Evolutionary conservation across 92 coral and sea anemone species (phyloP), one percentile per base, ranked within the genome.

Genomic region (Zoanthus solanderi): DNA sequence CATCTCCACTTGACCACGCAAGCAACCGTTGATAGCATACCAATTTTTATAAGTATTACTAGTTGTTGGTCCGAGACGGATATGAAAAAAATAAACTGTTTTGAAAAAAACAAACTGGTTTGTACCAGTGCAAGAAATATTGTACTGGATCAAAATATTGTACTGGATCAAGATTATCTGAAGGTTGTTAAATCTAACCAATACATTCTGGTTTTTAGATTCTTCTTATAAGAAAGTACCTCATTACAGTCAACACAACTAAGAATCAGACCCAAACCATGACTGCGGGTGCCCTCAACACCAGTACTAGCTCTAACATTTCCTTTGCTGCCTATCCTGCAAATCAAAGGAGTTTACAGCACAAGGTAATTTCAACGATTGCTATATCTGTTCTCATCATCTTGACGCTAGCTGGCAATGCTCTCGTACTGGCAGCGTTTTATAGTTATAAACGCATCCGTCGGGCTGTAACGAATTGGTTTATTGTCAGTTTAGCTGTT

Each of bases 381-480:
- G 98, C 98, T 10, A 89, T 90, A 45, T 90, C 90, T 44, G 92
- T 87, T 37, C 94, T 97, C 18, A 97, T 97, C 44, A 79, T 94
- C 56, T 85, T 97, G 68, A 78, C 99, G 54, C 85, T 97, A 63
- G 90, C 92, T 13, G 99, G 99, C 60, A 97, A 97, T 87, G 87
- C 89, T 15, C 94, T 94, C 17, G 98, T 97, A 74, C 92, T 97
- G 47, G 94, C 92, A 1, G 95, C 98, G 32, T 97, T 97, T 86
- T 93, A 96, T 52, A 83, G 57, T 42, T 97, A 93, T 87, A 94
- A 94, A 54, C 88, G 95, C 17, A 94, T 97, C 5, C 96, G 99
- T 8, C 92, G 93, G 7, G 89, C 93, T 42, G 99, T 97, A 34
- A 97, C 99, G 11, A 97, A 97, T 89, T 94, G 96, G 88, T 97